A percentile compares a stretch with the other conserved stretches of the same genome.
These are phyloP conservation scores for Tenthredo amoena DNA, from an alignment of 2,888 invertebrate genomes.

Conservation along the genomic window DNA sequence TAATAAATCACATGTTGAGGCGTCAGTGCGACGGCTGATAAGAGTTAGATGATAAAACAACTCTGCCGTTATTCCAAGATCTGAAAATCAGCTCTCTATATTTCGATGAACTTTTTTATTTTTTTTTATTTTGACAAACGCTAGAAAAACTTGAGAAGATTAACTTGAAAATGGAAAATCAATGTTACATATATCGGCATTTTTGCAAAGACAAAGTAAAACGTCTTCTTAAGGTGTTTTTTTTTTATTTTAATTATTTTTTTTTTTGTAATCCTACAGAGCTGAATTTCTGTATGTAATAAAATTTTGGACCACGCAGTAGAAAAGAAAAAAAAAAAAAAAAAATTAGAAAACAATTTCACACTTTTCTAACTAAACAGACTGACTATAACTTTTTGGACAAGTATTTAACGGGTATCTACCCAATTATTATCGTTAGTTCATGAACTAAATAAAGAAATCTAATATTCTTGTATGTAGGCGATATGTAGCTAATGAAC, in stretches of 20 bases:
- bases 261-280: no score
- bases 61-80: not conserved
- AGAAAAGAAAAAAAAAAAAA: not conserved
- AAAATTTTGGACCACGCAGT: slow-evolving; percentile 24
- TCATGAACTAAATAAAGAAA: not conserved
- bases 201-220: not conserved
- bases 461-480: slow-evolving; percentile 43
- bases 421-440: slow-evolving; percentile 21
- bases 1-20: not conserved
- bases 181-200: not conserved
- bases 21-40: not conserved
- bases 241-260: not conserved
- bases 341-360: slow-evolving; percentile 13
- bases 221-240: not conserved
- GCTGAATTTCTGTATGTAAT: not conserved
- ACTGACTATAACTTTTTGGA: slow-evolving; percentile 46
- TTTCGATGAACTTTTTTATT: not conserved
- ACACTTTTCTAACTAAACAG: slow-evolving; percentile 38
- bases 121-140: not conserved
- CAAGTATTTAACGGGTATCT: slow-evolving; percentile 41
- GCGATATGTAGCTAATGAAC: not conserved
- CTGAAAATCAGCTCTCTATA: slow-evolving; percentile 16
- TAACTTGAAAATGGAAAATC: not conserved
- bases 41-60: not conserved
- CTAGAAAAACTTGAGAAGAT: not conserved